These are phyloP conservation scores for Cephalotes varians DNA, from an alignment of 2,888 invertebrate species.

Conservation along the genomic window DNA sequence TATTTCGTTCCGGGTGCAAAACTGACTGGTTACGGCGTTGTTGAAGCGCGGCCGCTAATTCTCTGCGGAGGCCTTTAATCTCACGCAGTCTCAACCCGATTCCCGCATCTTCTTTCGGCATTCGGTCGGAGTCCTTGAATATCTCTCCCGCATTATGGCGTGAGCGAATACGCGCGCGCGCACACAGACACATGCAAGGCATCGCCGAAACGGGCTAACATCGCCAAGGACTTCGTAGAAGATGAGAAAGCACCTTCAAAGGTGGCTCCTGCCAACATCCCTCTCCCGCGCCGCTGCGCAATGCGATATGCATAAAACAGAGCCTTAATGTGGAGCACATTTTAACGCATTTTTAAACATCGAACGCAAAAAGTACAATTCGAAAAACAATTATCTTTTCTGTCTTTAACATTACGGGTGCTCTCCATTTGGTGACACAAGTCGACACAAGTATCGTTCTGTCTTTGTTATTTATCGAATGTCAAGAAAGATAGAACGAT, in stretches of 20 bases:
- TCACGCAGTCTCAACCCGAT: slow-evolving; percentile 22
- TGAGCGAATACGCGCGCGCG: background rate
- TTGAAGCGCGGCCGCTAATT: slow-evolving; percentile 20
- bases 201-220: slow-evolving; percentile 39
- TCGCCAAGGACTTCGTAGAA: slow-evolving; percentile 53
- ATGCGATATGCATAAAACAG: slow-evolving; percentile 6
- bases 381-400: background rate
- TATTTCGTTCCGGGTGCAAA: slow-evolving; percentile 1
- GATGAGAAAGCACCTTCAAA: slow-evolving; percentile 47
- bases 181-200: background rate
- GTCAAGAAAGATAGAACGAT: too few species aligned
- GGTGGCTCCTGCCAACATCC: slow-evolving; percentile 4
- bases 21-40: slow-evolving; percentile 12
- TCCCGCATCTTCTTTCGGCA: slow-evolving; percentile 15
- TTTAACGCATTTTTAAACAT: background rate
- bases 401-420: background rate
- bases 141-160: slow-evolving; percentile 36
- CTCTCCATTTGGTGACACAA: too few species aligned
- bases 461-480: too few species aligned
- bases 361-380: background rate
- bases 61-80: slow-evolving; percentile 37
- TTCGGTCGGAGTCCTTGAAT: slow-evolving; percentile 43
- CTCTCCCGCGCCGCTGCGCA: background rate
- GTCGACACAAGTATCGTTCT: too few species aligned
- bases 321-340: background rate